phyloP scores from a whole-genome alignment of 2,113 vertebrate genomes.

The Pseudorasbora parva region DNA sequence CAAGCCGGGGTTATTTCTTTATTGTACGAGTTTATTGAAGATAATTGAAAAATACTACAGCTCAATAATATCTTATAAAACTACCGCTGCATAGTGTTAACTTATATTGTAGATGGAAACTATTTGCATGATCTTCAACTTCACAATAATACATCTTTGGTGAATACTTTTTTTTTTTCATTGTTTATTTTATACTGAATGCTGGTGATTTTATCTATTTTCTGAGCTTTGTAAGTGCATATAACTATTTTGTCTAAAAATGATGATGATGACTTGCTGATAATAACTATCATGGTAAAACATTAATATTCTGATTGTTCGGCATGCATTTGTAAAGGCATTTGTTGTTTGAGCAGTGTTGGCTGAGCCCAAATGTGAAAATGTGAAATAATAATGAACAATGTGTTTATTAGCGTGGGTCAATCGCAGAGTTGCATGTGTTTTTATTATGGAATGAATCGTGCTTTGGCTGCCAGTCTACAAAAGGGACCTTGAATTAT shows the following conservation, averaged over 20 bases:
- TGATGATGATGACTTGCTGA: conserved; percentile 29
- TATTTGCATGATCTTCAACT: conserved; percentile 75
- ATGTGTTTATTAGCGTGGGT: not conserved
- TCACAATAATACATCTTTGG: conserved; percentile 62
- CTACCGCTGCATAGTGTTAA: conserved; percentile 70
- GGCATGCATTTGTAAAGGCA: conserved; percentile 62
- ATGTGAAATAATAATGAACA: conserved; percentile 16
- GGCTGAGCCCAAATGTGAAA: conserved; percentile 7
- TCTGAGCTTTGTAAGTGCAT: conserved; percentile 70
- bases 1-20: conserved; percentile 61
- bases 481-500: conserved; percentile 17
- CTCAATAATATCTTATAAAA: conserved; percentile 66
- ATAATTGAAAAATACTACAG: conserved; percentile 58
- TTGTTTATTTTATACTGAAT: conserved; percentile 66
- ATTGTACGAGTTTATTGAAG: conserved; percentile 64
- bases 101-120: conserved; percentile 66
- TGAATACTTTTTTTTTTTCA: conserved; percentile 64
- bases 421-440: conserved; percentile 10
- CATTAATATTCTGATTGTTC: conserved; percentile 51
- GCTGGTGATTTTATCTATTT: conserved; percentile 66
- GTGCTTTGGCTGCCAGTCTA: conserved; percentile 27
- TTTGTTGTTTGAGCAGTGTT: conserved; percentile 54
- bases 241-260: conserved; percentile 66
- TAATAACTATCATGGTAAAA: conserved; percentile 40
- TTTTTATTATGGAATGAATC: conserved; percentile 16